These are phyloP conservation scores for Lithodes maja DNA, from an alignment of 2,888 invertebrate species.

Conservation along the genomic window DNA sequence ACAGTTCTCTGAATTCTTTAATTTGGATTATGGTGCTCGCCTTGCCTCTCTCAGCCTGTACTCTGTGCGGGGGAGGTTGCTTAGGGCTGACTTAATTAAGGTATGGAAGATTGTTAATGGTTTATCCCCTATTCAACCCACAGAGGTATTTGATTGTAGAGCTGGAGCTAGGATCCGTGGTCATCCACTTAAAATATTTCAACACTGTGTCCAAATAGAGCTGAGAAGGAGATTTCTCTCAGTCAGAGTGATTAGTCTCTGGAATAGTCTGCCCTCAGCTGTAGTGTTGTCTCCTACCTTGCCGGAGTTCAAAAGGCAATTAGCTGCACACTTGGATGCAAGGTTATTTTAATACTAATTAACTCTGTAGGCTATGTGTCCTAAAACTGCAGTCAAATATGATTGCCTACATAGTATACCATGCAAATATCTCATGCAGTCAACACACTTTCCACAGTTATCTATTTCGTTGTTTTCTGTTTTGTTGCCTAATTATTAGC, in stretches of 20 bases:
- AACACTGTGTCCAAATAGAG: not conserved
- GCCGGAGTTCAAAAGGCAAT: not conserved
- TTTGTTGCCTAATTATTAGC: too few relatives aligned
- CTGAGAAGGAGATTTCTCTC: not conserved
- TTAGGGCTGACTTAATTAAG: not conserved
- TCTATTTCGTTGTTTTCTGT: too few relatives aligned
- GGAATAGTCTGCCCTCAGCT: constrained; percentile 10
- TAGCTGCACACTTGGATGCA: not conserved
- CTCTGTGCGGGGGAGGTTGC: not conserved
- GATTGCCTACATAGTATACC: too few relatives aligned
- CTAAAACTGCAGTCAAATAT: too few relatives aligned
- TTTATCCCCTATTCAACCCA: not conserved
- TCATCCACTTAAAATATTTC: constrained; percentile 10
- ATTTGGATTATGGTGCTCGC: not conserved
- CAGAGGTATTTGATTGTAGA: not conserved
- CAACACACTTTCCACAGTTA: too few relatives aligned
- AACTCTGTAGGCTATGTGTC: too few relatives aligned
- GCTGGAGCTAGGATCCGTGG: not conserved
- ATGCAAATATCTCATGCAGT: too few relatives aligned
- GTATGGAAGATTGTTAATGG: not conserved
- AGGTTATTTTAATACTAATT: not conserved
- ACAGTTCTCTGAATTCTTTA: not conserved
- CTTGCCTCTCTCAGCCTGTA: not conserved
- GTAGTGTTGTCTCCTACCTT: not conserved
- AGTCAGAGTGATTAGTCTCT: not conserved